Evolutionary conservation across 2,888 invertebrate genomes (phyloP), one percentile per base, ranked within the genome.

Genomic region (Meta bourneti): DNA sequence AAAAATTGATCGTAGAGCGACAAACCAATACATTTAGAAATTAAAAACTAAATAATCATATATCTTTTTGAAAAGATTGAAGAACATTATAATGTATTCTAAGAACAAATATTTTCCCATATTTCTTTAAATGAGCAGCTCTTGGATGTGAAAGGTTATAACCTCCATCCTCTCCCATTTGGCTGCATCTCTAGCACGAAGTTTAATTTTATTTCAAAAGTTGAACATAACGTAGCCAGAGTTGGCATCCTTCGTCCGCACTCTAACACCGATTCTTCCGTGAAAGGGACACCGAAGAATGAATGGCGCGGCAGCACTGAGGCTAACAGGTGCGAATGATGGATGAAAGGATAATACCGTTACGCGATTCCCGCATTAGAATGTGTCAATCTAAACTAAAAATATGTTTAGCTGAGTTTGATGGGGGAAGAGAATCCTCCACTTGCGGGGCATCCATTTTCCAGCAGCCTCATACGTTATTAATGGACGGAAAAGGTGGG

Each of bases 401-500:
- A 74, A 70, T n/a, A 48, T 74, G 84, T 72, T 82, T 83, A 54
- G 51, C 13, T 5, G 20, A 34, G 74, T 72, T 83, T 83, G 51
- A 83, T 72, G n/a, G 34, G 19, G 61, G 54, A 6, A n/a, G 48
- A 13, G 69, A 48, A 69, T 16, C 77, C 48, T 51, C 85, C 85
- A 85, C 85, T 77, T 78, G 70, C 74, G 61, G 71, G 16, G 8
- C 74, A 78, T 70, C 77, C 49, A 78, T 70, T 77, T 78, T 78
- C 51, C 51, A 51, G 69, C 61, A 6, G 69, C 85, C 20, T 85
- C 85, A 77, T 51, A 49, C 51, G 70, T 70, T 78, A 85, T 78
- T 85, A 78, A 85, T 49, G 77, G 77, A 6, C 34, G 49, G n/a
- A n/a, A 54, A 75, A 78, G 49, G 77, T 48, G 78, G 16, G 20